Evolutionary conservation across 2,113 vertebrate species (phyloP).

Genomic region (Scartelaos histophorus): DNA sequence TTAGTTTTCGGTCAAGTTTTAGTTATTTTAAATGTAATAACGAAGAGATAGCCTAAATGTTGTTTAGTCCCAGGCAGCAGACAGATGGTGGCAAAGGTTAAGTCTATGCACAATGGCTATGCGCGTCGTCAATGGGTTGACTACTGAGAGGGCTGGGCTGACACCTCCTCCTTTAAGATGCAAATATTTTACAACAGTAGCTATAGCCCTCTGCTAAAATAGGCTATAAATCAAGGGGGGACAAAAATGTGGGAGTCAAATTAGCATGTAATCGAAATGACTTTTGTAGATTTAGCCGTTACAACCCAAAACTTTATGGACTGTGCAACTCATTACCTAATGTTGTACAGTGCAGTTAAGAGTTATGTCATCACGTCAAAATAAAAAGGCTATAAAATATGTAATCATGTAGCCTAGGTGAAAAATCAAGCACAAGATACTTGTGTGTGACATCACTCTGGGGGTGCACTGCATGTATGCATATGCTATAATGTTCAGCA

Average conservation of each 20-base stretch:
- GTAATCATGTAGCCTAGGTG: no score
- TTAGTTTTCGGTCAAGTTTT: no score
- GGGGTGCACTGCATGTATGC: no score
- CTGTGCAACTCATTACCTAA: no score
- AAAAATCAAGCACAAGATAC: no score
- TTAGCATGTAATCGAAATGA: background rate
- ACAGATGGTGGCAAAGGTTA: background rate
- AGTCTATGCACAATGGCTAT: background rate
- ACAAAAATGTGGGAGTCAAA: background rate
- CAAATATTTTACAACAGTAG: background rate
- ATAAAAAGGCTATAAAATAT: no score
- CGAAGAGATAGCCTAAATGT: background rate
- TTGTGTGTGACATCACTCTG: no score
- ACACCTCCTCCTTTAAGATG: slow-evolving; percentile 6
- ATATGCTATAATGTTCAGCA: no score
- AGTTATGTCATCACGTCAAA: no score
- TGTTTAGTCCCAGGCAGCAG: background rate
- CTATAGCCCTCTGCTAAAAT: background rate
- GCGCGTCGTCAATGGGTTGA: background rate
- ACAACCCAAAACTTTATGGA: no score
- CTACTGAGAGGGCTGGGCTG: background rate
- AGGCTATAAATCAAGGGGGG: background rate
- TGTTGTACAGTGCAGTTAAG: no score
- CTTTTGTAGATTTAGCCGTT: no score
- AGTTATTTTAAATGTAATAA: background rate